A percentile compares a stretch with the other conserved stretches of the same genome.
Conservation (phyloP, 2,113 vertebrate genomes). For the Phalacrocorax aristotelis region DNA sequence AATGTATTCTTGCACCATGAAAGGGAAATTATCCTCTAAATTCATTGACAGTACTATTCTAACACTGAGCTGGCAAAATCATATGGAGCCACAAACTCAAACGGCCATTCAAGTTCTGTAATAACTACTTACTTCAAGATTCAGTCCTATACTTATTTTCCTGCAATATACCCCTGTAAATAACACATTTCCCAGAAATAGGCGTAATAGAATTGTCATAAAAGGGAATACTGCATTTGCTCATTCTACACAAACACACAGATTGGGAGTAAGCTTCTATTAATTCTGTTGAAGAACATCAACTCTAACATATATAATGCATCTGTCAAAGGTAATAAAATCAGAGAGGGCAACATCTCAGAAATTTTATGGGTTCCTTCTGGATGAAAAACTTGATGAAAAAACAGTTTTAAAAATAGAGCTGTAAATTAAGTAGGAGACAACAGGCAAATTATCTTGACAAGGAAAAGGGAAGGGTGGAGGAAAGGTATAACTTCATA, state of each 20-base stretch:
- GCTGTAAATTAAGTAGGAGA: conserved; percentile 45
- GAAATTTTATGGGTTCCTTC: conserved; percentile 51
- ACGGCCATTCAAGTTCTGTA: neutral
- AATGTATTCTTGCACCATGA: neutral
- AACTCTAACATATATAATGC: conserved; percentile 62
- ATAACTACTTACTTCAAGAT: conserved; percentile 38
- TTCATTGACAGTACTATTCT: neutral
- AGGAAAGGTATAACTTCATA: neutral
- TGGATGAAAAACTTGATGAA: conserved; percentile 40
- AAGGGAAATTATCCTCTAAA: conserved; percentile 13
- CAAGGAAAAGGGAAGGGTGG: neutral
- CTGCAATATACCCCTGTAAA: conserved; percentile 12
- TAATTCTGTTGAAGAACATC: conserved; percentile 66
- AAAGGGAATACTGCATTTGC: conserved; percentile 62
- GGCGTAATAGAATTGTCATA: conserved; percentile 67
- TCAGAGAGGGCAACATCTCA: conserved; percentile 52
- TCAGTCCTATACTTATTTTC: conserved; percentile 12
- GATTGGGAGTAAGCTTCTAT: conserved; percentile 58
- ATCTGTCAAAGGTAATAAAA: conserved; percentile 63
- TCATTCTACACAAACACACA: conserved; percentile 67
- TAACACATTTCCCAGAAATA: conserved; percentile 44
- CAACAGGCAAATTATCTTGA: conserved; percentile 9
- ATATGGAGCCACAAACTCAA: neutral
- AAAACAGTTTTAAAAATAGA: conserved; percentile 27
- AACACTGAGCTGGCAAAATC: neutral